A percentile compares a stretch with the other conserved stretches of the same genome.
Evolutionary conservation across 2,888 invertebrate species (phyloP).

Genomic region (Pyrocoelia pectoralis): DNA sequence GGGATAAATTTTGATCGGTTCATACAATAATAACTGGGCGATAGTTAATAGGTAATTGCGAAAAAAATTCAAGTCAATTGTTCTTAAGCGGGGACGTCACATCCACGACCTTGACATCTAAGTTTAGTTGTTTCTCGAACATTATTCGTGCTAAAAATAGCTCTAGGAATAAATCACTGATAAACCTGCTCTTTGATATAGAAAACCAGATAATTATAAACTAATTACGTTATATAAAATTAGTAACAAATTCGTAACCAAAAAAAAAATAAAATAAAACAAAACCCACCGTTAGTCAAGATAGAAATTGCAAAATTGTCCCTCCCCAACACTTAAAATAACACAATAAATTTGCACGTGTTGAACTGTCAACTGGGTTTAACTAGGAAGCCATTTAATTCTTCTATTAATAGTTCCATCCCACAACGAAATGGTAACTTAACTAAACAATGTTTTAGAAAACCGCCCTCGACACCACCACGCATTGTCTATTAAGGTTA

Average conservation of each 20-base stretch:
- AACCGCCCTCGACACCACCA: background rate
- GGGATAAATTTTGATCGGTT: background rate
- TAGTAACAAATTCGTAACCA: no score
- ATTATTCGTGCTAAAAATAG: conserved; percentile 12
- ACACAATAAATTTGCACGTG: conserved; percentile 15
- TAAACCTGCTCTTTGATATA: conserved; percentile 11
- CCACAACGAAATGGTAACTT: conserved; percentile 4
- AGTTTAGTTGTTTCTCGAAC: conserved; percentile 20
- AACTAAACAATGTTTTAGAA: background rate
- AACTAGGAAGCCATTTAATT: conserved; percentile 13
- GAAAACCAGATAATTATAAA: background rate
- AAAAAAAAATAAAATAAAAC: background rate
- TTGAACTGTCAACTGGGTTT: conserved; percentile 17
- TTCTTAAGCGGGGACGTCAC: conserved; percentile 13
- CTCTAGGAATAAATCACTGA: background rate
- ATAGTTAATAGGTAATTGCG: background rate
- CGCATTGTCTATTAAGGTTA: background rate
- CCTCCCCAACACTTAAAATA: background rate
- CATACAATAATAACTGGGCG: background rate
- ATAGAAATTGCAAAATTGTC: background rate
- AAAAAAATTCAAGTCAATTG: background rate
- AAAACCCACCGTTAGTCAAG: background rate
- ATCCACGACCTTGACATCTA: conserved; percentile 22
- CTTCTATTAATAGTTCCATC: conserved; percentile 11
- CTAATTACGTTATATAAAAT: background rate